Evolutionary conservation across 2,888 invertebrate genomes (phyloP), one percentile per base, ranked within the genome.

Genomic region (Salticus scenicus): DNA sequence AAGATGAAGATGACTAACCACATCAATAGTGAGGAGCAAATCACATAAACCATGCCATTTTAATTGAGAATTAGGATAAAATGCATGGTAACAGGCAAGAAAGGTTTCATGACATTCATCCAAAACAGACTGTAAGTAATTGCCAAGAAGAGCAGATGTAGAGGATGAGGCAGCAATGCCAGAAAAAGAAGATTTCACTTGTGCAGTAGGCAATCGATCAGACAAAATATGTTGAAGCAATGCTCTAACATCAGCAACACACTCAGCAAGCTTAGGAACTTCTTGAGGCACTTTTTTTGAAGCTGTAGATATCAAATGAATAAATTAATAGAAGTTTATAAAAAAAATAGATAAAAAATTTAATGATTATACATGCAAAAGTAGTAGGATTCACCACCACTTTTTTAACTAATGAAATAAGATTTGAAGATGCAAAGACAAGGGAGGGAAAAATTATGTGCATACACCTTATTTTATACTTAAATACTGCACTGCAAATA

Each of bases 41-140:
- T 96, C 96, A 91, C 97, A 97, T 0, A 98, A 92, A 90, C 96
- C 96, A 88, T 95, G 95, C 98, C 98, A 98, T 91, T 98, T 98
- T 74, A 98, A 92, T 76, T 94, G 95, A 0, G 96, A 96, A 0
- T 97, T 98, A 0, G 98, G 98, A 91, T 97, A 98, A 92, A 99
- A 98, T 0, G 97, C 97, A 91, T 98, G 97, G 90, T 97, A 98
- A 90, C 98, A 97, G 1, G 95, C 93, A 0, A 96, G 95, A 90
- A 97, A 96, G 0, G 98, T 97, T 77, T 94, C 94, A 89, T 98
- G 97, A 81, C 97, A 97, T 91, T 98, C 98, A 75, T 95, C 95
- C 77, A 98, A 92, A 88, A 98, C 89, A 78, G 90, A 78, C 1
- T 83, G 84, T 64, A 85, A 66, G n/a, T 88, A 87, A 33, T 82